Evolutionary conservation across 2,113 vertebrate species (phyloP).

Genomic region (Phoenicopterus ruber): DNA sequence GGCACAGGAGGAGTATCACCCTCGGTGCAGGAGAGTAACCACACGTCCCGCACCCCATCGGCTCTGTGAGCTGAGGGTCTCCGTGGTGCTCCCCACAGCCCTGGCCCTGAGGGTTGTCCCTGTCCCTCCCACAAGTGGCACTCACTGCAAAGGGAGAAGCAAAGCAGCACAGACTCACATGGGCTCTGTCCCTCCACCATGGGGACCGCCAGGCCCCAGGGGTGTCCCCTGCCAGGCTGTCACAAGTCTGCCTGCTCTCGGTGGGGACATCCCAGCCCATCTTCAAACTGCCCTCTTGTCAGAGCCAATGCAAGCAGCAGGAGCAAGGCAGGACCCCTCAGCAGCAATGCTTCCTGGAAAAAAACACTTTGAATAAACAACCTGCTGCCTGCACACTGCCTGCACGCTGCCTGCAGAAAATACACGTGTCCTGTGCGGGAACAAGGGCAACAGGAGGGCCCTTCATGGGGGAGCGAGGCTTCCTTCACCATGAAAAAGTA

Average conservation of each 20-base stretch:
- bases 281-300: neutral
- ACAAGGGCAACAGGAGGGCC: constrained; percentile 20
- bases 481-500: neutral
- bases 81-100: neutral
- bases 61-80: accelerated
- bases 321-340: neutral
- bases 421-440: neutral
- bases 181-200: neutral
- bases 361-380: neutral
- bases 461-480: neutral
- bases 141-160: neutral
- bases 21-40: accelerated
- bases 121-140: neutral
- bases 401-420: neutral
- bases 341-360: neutral
- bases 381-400: neutral
- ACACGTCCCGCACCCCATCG: neutral
- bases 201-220: neutral
- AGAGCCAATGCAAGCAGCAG: accelerated
- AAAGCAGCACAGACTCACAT: neutral
- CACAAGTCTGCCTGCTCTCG: accelerated
- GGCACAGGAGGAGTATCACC: neutral
- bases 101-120: neutral
- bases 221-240: neutral
- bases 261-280: neutral